phyloP scores from a whole-genome alignment of 2,797 vertebrate species.

The Rhinogobio ventralis region DNA sequence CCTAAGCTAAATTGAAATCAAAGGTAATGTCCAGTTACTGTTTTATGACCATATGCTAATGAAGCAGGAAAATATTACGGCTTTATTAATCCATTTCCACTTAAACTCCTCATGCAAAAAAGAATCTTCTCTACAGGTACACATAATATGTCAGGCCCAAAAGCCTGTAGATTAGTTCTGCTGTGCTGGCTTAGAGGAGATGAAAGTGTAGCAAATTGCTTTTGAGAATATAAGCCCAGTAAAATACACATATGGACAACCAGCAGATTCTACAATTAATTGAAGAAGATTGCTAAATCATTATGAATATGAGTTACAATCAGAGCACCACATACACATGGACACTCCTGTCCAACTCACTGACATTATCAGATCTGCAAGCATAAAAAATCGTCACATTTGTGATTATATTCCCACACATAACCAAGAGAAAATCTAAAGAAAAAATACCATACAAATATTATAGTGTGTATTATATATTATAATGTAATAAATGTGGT shows the following conservation, averaged over 20 bases:
- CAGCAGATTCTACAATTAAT: background rate
- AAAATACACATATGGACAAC: background rate
- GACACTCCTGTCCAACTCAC: background rate
- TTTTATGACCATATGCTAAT: conserved; percentile 7
- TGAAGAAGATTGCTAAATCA: background rate
- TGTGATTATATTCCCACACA: background rate
- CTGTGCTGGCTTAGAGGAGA: conserved; percentile 22
- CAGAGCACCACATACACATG: background rate
- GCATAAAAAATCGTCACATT: background rate
- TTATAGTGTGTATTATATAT: no score
- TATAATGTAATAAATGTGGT: background rate
- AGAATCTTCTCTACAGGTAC: background rate
- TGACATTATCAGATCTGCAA: background rate
- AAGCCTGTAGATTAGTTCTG: conserved; percentile 12
- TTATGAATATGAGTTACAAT: conserved; percentile 24
- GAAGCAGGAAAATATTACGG: background rate
- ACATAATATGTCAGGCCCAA: background rate
- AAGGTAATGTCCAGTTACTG: conserved; percentile 11
- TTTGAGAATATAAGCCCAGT: conserved; percentile 16
- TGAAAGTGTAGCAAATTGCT: conserved; percentile 36
- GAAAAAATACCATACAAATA: no score
- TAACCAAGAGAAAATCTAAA: no score
- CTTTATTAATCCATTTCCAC: conserved; percentile 15
- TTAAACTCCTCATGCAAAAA: background rate
- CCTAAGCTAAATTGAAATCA: background rate